A percentile compares a stretch with the other conserved stretches of the same genome.
Evolutionary conservation across 2,888 invertebrate genomes (phyloP).

Genomic region (Agrotis segetum): DNA sequence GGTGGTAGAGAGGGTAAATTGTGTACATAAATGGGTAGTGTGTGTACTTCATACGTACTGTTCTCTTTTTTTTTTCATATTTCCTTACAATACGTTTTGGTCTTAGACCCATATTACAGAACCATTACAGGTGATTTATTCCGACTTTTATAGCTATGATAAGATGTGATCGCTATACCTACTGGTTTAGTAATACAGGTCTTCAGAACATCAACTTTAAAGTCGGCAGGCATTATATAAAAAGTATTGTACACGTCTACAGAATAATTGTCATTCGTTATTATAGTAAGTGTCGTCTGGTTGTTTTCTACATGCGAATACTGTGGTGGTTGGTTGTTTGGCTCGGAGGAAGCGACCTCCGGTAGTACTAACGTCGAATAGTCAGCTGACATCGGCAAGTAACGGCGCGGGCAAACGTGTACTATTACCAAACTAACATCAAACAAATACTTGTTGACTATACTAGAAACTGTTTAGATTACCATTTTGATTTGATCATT

Average conservation of each 20-base stretch:
- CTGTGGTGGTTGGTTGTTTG: constrained; percentile 12
- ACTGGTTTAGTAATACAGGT: constrained; percentile 1
- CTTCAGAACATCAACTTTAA: background rate
- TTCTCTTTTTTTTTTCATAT: background rate
- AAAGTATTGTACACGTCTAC: constrained; percentile 28
- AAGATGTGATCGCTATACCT: background rate
- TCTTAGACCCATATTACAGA: constrained; percentile 7
- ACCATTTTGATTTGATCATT: background rate
- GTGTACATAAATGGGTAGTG: constrained; percentile 44
- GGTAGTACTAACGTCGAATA: constrained; percentile 29
- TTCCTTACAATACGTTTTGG: constrained; percentile 14
- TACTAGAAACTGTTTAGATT: background rate
- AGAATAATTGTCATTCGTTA: constrained; percentile 19
- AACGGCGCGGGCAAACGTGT: background rate
- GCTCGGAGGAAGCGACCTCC: constrained; percentile 15
- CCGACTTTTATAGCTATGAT: background rate
- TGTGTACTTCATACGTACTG: constrained; percentile 11
- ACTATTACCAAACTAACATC: constrained; percentile 2
- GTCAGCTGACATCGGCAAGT: constrained; percentile 41
- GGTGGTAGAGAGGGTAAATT: constrained; percentile 34
- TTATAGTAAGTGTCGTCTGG: constrained; percentile 42
- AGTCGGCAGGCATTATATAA: background rate
- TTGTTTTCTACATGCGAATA: constrained; percentile 54
- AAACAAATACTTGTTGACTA: constrained; percentile 5
- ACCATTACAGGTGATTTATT: background rate